Percentiles rank a stretch among this genome's conserved stretches.
These are phyloP conservation scores for Meda fulgida DNA, from an alignment of 2,797 vertebrate species.

Conservation along the genomic window DNA sequence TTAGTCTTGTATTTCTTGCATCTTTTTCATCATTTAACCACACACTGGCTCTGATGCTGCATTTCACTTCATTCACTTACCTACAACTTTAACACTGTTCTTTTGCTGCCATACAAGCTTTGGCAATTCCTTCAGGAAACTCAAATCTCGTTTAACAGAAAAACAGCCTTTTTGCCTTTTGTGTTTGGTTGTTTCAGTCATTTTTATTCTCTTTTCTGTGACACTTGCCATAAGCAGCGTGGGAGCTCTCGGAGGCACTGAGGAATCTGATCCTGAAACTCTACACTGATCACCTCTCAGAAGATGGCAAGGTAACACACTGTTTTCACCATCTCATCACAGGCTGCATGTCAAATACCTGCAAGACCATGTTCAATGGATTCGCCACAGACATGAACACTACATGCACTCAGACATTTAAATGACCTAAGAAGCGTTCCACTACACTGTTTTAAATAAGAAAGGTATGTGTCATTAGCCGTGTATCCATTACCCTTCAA, in stretches of 20 bases:
- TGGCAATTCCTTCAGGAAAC: too few relatives aligned
- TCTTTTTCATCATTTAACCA: neutral
- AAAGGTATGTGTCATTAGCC: neutral
- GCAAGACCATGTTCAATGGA: slow-evolving; percentile 25
- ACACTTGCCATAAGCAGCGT: slow-evolving; percentile 65
- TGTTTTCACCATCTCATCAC: slow-evolving; percentile 24
- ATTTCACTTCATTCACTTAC: neutral
- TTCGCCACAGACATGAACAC: neutral
- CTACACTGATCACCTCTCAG: slow-evolving; percentile 80
- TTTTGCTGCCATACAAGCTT: neutral
- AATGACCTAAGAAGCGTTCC: neutral
- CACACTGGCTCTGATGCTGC: neutral
- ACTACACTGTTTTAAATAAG: slow-evolving; percentile 13
- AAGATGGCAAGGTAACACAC: slow-evolving; percentile 80
- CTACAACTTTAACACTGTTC: neutral
- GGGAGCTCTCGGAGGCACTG: slow-evolving; percentile 76
- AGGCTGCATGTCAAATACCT: slow-evolving; percentile 16
- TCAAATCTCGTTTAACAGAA: neutral
- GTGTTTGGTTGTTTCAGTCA: slow-evolving; percentile 22
- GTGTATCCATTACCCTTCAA: too few relatives aligned
- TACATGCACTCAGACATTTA: slow-evolving; percentile 7
- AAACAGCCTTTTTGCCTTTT: neutral
- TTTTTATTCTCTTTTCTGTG: slow-evolving; percentile 44
- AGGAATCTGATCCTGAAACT: slow-evolving; percentile 80
- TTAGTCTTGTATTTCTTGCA: neutral